Evolutionary conservation across 2,888 invertebrate species (phyloP).

Genomic region (Byasa hedistus): DNA sequence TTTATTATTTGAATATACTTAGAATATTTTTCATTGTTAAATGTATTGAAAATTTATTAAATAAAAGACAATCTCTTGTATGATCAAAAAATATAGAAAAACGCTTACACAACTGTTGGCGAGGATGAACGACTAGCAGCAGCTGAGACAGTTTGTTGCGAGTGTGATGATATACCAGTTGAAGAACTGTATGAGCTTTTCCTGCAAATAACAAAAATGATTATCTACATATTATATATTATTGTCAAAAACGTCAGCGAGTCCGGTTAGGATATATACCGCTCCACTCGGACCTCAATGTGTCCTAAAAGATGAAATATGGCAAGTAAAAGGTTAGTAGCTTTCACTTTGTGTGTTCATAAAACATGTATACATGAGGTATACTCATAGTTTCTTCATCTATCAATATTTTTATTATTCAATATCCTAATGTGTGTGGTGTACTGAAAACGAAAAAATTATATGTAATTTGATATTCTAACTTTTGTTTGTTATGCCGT

Average conservation of each 20-base stretch:
- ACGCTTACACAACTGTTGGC: conserved; percentile 68
- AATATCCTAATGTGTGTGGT: too few species aligned
- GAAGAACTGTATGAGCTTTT: conserved; percentile 61
- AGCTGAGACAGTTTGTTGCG: conserved; percentile 55
- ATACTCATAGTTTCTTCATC: not conserved
- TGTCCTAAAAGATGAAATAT: too few species aligned
- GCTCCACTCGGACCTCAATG: too few species aligned
- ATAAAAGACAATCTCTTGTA: too few species aligned
- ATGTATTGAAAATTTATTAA: too few species aligned
- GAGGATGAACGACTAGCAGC: conserved; percentile 71
- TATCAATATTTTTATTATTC: not conserved
- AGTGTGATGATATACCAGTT: conserved; percentile 50
- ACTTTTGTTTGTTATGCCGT: conserved; percentile 69
- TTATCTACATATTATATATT: not conserved
- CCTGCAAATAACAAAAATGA: conserved; percentile 43
- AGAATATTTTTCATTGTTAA: too few species aligned
- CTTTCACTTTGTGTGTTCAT: too few species aligned
- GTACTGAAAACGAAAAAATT: not conserved
- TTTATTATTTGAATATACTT: too few species aligned
- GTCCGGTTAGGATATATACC: too few species aligned
- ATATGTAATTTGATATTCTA: conserved; percentile 35
- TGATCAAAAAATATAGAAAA: not conserved
- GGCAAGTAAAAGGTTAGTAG: too few species aligned
- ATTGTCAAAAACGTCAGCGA: too few species aligned
- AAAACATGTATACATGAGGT: too few species aligned